These are phyloP conservation scores for Allacma fusca DNA, from an alignment of 2,888 invertebrate genomes.

Conservation along the genomic window DNA sequence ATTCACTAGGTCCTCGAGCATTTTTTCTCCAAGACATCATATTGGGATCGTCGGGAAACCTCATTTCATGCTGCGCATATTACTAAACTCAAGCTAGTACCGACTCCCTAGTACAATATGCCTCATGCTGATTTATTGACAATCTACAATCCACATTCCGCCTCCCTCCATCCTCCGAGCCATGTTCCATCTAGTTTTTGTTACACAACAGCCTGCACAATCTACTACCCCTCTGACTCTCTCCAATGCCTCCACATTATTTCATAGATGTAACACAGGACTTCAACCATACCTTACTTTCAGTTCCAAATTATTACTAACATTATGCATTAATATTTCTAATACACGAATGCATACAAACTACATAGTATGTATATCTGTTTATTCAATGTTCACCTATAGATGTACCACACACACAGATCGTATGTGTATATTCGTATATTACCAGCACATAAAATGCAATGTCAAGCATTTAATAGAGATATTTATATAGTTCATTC, in stretches of 20 bases:
- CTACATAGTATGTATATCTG: no score
- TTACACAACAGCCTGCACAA: not conserved
- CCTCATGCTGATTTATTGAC: conserved; percentile 55
- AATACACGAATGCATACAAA: no score
- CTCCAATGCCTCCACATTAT: not conserved
- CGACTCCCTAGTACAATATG: conserved; percentile 33
- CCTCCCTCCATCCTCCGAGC: conserved; percentile 41
- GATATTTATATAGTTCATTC: not conserved
- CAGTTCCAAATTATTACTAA: no score
- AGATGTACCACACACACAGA: no score
- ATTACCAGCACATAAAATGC: no score
- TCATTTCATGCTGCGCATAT: conserved; percentile 50
- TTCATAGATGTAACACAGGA: no score
- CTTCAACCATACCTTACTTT: no score
- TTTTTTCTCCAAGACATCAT: conserved; percentile 38
- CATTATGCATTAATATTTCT: no score
- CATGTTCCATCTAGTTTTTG: conserved; percentile 9
- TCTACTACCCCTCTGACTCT: not conserved
- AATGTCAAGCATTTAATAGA: no score
- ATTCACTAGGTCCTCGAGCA: conserved; percentile 41
- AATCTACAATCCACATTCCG: conserved; percentile 50
- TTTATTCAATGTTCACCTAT: no score
- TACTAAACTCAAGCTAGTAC: conserved; percentile 46
- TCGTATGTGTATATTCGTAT: no score
- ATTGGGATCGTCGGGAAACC: conserved; percentile 34